These are phyloP conservation scores for Proterorhinus semilunaris DNA, from an alignment of 2,113 vertebrate species.

Conservation along the genomic window DNA sequence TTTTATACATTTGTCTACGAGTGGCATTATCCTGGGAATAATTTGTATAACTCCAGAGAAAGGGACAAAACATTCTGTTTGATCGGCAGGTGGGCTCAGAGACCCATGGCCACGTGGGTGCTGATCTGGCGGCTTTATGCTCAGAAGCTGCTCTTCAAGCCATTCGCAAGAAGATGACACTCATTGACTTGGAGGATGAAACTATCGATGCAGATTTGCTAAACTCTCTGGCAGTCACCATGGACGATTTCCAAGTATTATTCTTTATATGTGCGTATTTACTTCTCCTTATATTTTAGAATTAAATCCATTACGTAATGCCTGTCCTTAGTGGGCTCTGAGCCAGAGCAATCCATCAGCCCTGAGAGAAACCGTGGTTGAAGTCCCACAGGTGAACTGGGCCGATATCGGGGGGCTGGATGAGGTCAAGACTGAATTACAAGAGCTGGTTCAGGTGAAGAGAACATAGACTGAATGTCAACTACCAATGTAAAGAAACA, in stretches of 20 bases:
- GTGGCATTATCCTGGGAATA: neutral
- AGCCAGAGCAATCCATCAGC: constrained; percentile 97
- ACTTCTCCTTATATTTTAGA: neutral
- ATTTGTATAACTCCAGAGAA: neutral
- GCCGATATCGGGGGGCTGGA: constrained; percentile 93
- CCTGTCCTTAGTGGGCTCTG: constrained; percentile 84
- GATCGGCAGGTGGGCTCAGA: constrained; percentile 64
- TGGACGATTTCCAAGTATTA: constrained; percentile 96
- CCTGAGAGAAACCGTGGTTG: constrained; percentile 90
- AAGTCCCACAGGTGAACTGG: constrained; percentile 95
- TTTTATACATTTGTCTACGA: neutral
- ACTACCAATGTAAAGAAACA: no score
- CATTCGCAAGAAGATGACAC: constrained; percentile 96
- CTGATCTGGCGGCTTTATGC: constrained; percentile 93
- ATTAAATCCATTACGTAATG: constrained; percentile 15
- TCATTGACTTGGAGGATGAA: constrained; percentile 95
- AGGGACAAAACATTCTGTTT: neutral
- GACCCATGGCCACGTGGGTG: constrained; percentile 94
- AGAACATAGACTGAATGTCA: neutral
- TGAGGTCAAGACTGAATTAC: constrained; percentile 94
- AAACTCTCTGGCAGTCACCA: constrained; percentile 93
- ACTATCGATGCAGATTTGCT: constrained; percentile 95
- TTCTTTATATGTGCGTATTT: neutral
- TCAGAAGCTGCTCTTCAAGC: constrained; percentile 95
- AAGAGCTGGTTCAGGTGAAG: constrained; percentile 92